These are phyloP conservation scores for Acleris emargana DNA, from an alignment of 2,888 invertebrate genomes.

Conservation along the genomic window DNA sequence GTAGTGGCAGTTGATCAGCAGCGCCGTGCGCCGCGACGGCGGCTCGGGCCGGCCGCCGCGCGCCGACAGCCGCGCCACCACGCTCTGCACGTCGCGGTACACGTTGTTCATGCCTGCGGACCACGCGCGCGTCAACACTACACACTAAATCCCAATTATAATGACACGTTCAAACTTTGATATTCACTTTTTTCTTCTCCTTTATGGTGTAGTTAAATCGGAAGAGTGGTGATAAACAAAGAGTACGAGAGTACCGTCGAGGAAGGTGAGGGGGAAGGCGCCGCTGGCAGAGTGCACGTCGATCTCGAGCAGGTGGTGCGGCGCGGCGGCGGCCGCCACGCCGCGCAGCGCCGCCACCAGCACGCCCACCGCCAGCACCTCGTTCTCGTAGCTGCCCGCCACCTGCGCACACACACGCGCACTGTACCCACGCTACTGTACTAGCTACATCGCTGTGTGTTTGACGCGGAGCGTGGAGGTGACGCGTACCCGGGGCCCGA, in stretches of 20 bases:
- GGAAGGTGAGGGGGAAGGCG: conserved; percentile 89
- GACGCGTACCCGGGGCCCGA: conserved; percentile 82
- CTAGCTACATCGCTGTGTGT: not conserved
- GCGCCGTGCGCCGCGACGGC: conserved; percentile 76
- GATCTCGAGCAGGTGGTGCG: conserved; percentile 83
- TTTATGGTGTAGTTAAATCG: too few relatives aligned
- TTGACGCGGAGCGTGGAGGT: not conserved
- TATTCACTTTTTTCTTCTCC: too few relatives aligned
- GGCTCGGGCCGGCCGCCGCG: conserved; percentile 69
- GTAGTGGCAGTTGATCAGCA: conserved; percentile 96
- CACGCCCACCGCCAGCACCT: conserved; percentile 86
- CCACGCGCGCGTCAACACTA: not conserved
- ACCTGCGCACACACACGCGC: conserved; percentile 50
- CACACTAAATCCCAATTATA: too few relatives aligned
- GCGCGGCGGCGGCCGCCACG: conserved; percentile 77
- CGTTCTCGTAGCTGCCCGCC: conserved; percentile 91
- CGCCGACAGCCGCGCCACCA: conserved; percentile 84
- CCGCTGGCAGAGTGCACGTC: conserved; percentile 89
- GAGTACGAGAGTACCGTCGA: conserved; percentile 78
- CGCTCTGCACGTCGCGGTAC: conserved; percentile 92
- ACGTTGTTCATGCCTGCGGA: conserved; percentile 88
- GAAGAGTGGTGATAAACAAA: not conserved
- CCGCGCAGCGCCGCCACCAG: conserved; percentile 80
- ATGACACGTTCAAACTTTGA: too few relatives aligned
- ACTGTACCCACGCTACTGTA: not conserved